These are phyloP conservation scores for Anoncus sp. DNA, from an alignment of 2,888 invertebrate genomes.

Conservation along the genomic window DNA sequence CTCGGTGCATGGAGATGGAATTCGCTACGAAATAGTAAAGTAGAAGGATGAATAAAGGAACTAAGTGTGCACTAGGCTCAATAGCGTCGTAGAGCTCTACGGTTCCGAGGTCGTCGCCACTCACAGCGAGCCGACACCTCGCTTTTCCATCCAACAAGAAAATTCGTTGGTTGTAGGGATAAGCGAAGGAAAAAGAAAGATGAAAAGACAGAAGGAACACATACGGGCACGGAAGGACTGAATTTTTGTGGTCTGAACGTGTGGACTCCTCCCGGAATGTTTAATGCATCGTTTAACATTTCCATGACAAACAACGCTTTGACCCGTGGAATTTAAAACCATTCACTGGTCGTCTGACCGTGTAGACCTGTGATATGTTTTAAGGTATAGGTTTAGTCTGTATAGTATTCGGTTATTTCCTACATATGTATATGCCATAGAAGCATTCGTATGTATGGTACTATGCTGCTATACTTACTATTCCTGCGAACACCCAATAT, in stretches of 20 bases:
- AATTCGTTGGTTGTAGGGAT: slow-evolving; percentile 58
- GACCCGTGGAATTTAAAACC: slow-evolving; percentile 82
- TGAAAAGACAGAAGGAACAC: slow-evolving; percentile 59
- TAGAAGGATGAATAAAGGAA: slow-evolving; percentile 52
- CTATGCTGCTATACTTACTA: not conserved
- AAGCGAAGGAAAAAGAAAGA: slow-evolving; percentile 60
- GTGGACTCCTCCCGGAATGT: slow-evolving; percentile 78
- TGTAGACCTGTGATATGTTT: slow-evolving; percentile 28
- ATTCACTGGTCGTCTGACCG: slow-evolving; percentile 54
- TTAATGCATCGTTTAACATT: slow-evolving; percentile 83
- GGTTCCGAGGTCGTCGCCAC: slow-evolving; percentile 29
- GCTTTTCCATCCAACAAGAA: slow-evolving; percentile 46
- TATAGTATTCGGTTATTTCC: slow-evolving; percentile 1
- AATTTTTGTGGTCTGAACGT: slow-evolving; percentile 38
- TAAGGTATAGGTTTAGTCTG: slow-evolving; percentile 6
- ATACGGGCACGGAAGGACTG: not conserved
- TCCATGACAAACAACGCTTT: slow-evolving; percentile 83
- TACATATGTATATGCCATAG: slow-evolving; percentile 32
- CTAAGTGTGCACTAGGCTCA: slow-evolving; percentile 42
- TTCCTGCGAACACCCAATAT: not conserved
- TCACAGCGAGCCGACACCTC: slow-evolving; percentile 34
- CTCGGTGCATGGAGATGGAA: slow-evolving; percentile 41
- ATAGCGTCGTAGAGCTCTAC: not conserved
- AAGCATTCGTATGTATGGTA: slow-evolving; percentile 64
- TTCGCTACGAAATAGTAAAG: slow-evolving; percentile 26